phyloP scores from a whole-genome alignment of 2,113 vertebrate genomes.

The Lepidothrix coronata region DNA sequence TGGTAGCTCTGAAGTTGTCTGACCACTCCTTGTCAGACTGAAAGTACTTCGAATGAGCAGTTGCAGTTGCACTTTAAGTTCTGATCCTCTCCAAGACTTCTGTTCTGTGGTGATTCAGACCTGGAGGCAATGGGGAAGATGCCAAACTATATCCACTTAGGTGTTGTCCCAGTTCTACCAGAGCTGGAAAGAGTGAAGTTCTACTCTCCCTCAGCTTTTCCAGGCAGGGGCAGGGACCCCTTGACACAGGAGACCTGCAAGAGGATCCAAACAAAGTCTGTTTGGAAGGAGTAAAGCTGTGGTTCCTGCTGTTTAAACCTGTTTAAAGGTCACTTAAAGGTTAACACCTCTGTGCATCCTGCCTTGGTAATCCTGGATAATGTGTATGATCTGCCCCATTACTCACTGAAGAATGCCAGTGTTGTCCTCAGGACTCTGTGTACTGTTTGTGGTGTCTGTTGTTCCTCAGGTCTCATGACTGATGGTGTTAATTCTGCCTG shows the following conservation, averaged over 20 bases:
- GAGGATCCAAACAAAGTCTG: neutral
- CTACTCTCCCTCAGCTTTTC: neutral
- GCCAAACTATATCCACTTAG: neutral
- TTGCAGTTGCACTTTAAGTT: neutral
- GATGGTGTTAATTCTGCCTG: neutral
- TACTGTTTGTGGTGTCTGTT: neutral
- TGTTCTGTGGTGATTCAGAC: neutral
- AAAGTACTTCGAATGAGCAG: neutral
- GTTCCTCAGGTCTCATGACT: neutral
- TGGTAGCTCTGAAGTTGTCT: neutral
- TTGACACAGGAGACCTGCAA: neutral
- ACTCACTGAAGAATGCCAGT: neutral
- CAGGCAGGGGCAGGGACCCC: neutral
- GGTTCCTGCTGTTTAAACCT: neutral
- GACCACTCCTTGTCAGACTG: neutral
- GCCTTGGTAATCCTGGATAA: neutral
- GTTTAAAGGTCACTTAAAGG: neutral
- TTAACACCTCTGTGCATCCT: neutral
- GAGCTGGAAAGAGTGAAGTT: neutral
- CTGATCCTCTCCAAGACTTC: neutral
- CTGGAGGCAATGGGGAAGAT: neutral
- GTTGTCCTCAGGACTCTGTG: neutral
- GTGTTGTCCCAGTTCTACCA: neutral
- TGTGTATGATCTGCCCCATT: neutral
- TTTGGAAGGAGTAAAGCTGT: neutral